These are phyloP conservation scores for Dendrolimus pini DNA, from an alignment of 2,888 invertebrate species.

Conservation along the genomic window DNA sequence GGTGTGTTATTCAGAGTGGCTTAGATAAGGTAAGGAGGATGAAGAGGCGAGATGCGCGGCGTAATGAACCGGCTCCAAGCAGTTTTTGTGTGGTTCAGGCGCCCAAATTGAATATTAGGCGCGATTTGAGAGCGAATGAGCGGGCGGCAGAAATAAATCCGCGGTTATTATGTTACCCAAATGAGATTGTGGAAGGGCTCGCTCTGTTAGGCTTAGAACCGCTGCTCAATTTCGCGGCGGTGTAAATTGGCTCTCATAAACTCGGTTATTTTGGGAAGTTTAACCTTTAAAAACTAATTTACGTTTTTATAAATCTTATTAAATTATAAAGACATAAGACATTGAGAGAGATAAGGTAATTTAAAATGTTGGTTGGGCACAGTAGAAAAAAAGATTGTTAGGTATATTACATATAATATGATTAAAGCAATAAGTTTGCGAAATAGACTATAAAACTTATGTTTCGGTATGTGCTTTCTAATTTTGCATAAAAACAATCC, in stretches of 20 bases:
- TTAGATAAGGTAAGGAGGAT: slow-evolving; percentile 75
- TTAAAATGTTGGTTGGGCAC: too few species aligned
- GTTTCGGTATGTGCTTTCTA: background rate
- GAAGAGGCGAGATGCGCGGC: slow-evolving; percentile 73
- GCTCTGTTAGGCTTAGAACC: slow-evolving; percentile 53
- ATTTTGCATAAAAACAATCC: background rate
- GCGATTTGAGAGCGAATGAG: slow-evolving; percentile 72
- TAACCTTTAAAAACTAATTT: slow-evolving; percentile 37
- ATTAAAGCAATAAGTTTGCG: too few species aligned
- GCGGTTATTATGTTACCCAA: slow-evolving; percentile 73
- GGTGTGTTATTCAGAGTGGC: slow-evolving; percentile 68
- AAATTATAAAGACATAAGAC: too few species aligned
- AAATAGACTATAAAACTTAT: too few species aligned
- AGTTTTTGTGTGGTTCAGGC: slow-evolving; percentile 73
- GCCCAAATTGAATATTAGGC: slow-evolving; percentile 75
- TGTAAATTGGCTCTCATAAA: slow-evolving; percentile 62
- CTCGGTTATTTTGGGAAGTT: slow-evolving; percentile 44
- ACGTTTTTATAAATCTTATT: slow-evolving; percentile 21
- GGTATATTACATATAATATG: too few species aligned
- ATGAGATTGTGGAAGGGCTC: slow-evolving; percentile 66
- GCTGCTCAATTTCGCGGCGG: slow-evolving; percentile 62
- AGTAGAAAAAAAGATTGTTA: too few species aligned
- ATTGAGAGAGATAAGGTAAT: too few species aligned
- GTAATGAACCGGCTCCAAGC: slow-evolving; percentile 73
- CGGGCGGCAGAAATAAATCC: slow-evolving; percentile 71